These are phyloP conservation scores for Gari tellinella DNA, from an alignment of 2,888 invertebrate species.

Conservation along the genomic window DNA sequence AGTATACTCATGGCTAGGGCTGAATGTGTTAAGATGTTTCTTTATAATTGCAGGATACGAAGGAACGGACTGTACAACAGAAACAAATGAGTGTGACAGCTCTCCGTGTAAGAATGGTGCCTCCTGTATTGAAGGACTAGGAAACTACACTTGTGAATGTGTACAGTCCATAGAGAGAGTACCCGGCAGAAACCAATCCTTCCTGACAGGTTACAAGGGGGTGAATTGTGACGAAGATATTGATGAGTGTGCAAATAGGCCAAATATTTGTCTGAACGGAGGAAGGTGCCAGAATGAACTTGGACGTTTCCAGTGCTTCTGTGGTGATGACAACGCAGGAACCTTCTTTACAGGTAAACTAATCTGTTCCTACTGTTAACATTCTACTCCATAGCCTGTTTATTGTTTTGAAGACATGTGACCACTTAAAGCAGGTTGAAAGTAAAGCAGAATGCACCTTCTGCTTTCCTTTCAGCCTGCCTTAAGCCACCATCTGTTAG, in stretches of 20 bases:
- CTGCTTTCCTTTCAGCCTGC: no score
- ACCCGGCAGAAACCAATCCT: slow-evolving; percentile 42
- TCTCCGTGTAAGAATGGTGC: slow-evolving; percentile 77
- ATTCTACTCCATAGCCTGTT: no score
- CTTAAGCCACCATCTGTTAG: no score
- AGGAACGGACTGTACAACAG: slow-evolving; percentile 56
- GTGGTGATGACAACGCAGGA: slow-evolving; percentile 57
- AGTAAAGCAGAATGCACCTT: no score
- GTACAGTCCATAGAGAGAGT: slow-evolving; percentile 22
- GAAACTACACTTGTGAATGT: slow-evolving; percentile 59
- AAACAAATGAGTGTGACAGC: slow-evolving; percentile 68
- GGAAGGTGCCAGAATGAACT: slow-evolving; percentile 63
- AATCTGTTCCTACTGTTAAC: no score
- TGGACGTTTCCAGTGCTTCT: slow-evolving; percentile 65
- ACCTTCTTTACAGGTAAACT: slow-evolving; percentile 63
- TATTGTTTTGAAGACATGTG: no score
- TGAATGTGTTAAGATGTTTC: no score
- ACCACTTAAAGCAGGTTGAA: no score
- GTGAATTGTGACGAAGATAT: slow-evolving; percentile 71
- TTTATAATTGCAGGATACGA: slow-evolving; percentile 50
- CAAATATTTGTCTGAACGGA: slow-evolving; percentile 68
- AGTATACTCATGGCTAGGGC: no score
- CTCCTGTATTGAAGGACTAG: slow-evolving; percentile 52
- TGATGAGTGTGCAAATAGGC: slow-evolving; percentile 64
- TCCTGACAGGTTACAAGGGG: slow-evolving; percentile 76